These are phyloP conservation scores for Urocitellus parryii DNA, from an alignment of 2,113 vertebrate genomes.

Conservation along the genomic window DNA sequence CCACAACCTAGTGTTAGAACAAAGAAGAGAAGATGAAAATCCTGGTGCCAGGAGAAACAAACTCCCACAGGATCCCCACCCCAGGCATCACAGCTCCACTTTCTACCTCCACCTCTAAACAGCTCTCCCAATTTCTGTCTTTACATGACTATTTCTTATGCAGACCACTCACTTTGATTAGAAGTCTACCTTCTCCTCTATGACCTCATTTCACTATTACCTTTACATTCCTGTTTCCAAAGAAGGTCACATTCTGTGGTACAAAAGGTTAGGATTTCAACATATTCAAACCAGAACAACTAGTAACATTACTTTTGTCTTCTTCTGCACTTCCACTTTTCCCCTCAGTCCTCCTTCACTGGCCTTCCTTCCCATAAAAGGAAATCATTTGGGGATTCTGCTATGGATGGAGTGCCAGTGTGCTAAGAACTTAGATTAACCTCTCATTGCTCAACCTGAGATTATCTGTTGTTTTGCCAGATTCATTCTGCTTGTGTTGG, in stretches of 20 bases:
- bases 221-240: neutral
- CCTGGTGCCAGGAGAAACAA: neutral
- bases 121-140: neutral
- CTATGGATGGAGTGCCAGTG: accelerated
- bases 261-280: neutral
- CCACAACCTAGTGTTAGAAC: neutral
- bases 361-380: neutral
- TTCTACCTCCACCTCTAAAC: accelerated
- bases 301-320: neutral
- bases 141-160: neutral
- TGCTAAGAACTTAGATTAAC: neutral
- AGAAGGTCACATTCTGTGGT: neutral
- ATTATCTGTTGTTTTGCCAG: neutral
- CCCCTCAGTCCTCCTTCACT: neutral
- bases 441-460: neutral
- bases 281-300: neutral
- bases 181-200: too few relatives aligned
- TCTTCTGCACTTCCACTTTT: neutral
- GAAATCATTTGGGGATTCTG: neutral
- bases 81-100: neutral
- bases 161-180: neutral
- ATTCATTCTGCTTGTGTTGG: neutral
- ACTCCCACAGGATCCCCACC: neutral
- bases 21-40: neutral
- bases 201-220: neutral